Base-by-base conservation (phyloP, 2,113 vertebrate genomes). In the Perca flavescens region DNA sequence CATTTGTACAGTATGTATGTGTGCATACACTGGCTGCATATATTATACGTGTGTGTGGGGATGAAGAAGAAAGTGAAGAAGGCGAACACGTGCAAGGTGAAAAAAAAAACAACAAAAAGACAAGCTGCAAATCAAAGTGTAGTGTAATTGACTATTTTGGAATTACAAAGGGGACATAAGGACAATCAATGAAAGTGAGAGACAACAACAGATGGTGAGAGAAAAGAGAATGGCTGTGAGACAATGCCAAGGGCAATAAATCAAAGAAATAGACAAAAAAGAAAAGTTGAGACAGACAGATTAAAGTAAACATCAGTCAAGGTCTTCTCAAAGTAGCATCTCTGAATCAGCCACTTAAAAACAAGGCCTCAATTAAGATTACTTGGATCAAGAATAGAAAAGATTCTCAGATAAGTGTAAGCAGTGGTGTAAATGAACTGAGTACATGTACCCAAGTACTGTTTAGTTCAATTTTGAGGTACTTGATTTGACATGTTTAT, bases 261-360 rank as follows among this genome's bases (percentile, higher is more conserved):
- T 85, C 83, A 85, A 79, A 88, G n/a, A 57, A 69, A 68, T 3
- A 5, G 66, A 76, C 49, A 16, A 83, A n/a, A 14, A 28, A 47
- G 36, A 12, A 46, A 86, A 63, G 40, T 66, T n/a, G 74, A 77
- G 61, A 70, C 71, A 36, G 73, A 74, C 62, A 3, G 68, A 86
- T 75, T 52, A 77, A 72, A 76, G 22, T 17, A 56, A 81, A 76
- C 68, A 69, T 63, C 71, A 53, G 17, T 40, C 86, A 66, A 87
- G 80, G 85, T 84, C 84, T 74, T 77, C 31, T 85, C 56, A 76
- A 82, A 87, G 87, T 76, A 34, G 28, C 74, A n/a, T 83, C 73
- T 60, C 73, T 28, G 62, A 60, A 65, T 73, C 74, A 53, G 34
- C 25, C 46, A 0, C 49, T 71, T n/a, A 12, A 25, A 77, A 74